Base-by-base conservation (phyloP, 2,113 vertebrate genomes). In the Pluvialis apricaria region DNA sequence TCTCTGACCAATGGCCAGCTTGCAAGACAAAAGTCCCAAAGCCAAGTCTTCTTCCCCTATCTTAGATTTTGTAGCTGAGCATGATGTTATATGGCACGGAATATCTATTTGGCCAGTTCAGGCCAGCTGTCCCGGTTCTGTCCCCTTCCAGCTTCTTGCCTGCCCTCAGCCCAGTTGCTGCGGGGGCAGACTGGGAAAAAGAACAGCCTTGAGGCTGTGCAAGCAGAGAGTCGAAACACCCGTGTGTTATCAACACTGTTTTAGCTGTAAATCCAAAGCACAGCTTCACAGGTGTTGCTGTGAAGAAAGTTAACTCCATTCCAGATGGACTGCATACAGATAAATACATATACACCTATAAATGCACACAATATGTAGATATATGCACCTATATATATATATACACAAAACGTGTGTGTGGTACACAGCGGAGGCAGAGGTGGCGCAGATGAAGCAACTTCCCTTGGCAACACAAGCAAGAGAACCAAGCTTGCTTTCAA, bases 281-380 rank as follows among this genome's bases (percentile, higher is more conserved):
- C 38, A 64, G 44, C n/a, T 36, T 8, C 54, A 44, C 64, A 40
- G 75, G 3, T 5, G 15, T 38, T 64, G 42, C 45, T 85, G 69
- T 72, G 78, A 62, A 47, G 58, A 31, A 88, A 57, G 24, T 21
- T 49, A 62, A 68, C 42, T 29, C 34, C 26, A 68, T 54, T 44
- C 44, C 49, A 88, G 54, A 15, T 45, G 40, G 44, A 82, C 6
- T 3, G 0, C 0, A 15, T 42, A 42, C 42, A 79, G 61, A 57
- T 36, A 90, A 80, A 80, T 64, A 47, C 40, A 26, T 44, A 40
- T 15, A 64, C 68, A 55, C 15, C 29, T 65, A 36, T 19, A 70
- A 86, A n/a, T 57, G 22, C 68, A 47, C 15, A 52, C 11, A 61
- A 40, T 29, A 52, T 2, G 0, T 24, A 77, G 28, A 44, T 47